Evolutionary conservation across 2,797 vertebrate species (phyloP).

Genomic region (Astyanax mexicanus): DNA sequence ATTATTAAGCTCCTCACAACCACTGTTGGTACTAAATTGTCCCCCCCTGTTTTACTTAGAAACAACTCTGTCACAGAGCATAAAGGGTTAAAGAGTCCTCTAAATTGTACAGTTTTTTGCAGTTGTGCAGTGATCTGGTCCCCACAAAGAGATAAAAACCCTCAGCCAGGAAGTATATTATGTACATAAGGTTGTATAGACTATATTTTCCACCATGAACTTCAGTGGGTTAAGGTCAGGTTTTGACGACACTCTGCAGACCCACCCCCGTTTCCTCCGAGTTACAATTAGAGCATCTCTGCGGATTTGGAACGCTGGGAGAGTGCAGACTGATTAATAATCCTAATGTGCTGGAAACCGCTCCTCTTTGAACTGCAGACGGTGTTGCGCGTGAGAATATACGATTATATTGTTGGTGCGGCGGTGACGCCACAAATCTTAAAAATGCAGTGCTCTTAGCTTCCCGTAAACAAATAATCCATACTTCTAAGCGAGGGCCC

Average conservation of each 20-base stretch:
- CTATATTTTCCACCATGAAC: slow-evolving; percentile 51
- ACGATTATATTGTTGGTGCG: slow-evolving; percentile 73
- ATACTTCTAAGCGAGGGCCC: slow-evolving; percentile 65
- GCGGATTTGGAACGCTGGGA: slow-evolving; percentile 63
- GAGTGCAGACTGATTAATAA: slow-evolving; percentile 82
- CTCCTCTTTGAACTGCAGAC: slow-evolving; percentile 82
- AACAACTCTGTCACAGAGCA: too few species aligned
- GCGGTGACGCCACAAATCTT: slow-evolving; percentile 75
- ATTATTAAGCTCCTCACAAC: too few species aligned
- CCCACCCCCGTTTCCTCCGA: slow-evolving; percentile 57
- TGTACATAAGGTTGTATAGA: neutral
- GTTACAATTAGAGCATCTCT: slow-evolving; percentile 67
- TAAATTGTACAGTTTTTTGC: too few species aligned
- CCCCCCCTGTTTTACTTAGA: too few species aligned
- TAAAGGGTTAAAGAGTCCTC: too few species aligned
- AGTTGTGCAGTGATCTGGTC: neutral
- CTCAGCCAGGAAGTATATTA: neutral
- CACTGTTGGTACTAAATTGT: too few species aligned
- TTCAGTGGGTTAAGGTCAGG: slow-evolving; percentile 67
- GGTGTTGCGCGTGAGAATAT: slow-evolving; percentile 73
- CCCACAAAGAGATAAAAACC: neutral
- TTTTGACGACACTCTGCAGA: slow-evolving; percentile 65
- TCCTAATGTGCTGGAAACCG: slow-evolving; percentile 75
- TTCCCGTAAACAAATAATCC: slow-evolving; percentile 82
- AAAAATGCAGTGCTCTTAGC: slow-evolving; percentile 64